phyloP scores from a whole-genome alignment of 1,140 invertebrate genomes.

The Tetramorium parvispinum region DNA sequence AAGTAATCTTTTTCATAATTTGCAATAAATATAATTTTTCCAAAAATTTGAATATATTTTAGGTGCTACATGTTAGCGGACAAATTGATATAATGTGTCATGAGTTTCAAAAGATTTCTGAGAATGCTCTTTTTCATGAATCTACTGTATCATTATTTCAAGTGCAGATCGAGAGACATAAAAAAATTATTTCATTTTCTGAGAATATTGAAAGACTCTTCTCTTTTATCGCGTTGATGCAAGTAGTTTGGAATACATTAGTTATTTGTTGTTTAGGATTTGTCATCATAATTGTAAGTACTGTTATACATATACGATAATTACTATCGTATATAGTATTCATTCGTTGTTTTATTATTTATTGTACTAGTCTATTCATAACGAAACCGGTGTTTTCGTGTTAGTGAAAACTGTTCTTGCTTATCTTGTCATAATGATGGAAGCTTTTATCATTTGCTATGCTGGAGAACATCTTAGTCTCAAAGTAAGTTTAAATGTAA shows the following conservation, averaged over 20 bases:
- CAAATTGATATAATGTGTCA: too few species aligned
- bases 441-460: constrained; percentile 48
- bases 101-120: not conserved
- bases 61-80: too few species aligned
- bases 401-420: not conserved
- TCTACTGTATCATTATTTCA: not conserved
- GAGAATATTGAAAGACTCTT: constrained; percentile 6
- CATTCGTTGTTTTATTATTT: not conserved
- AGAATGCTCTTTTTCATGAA: not conserved
- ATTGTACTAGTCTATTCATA: constrained; percentile 7
- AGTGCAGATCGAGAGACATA: constrained; percentile 32
- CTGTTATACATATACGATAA: not conserved
- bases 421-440: constrained; percentile 8
- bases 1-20: too few species aligned
- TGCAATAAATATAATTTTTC: too few species aligned
- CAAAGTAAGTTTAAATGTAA: constrained; percentile 19
- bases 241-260: constrained; percentile 14
- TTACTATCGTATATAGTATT: not conserved
- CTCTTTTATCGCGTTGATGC: not conserved
- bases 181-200: constrained; percentile 27
- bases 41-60: too few species aligned
- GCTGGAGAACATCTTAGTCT: constrained; percentile 50
- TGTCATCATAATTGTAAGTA: constrained; percentile 20
- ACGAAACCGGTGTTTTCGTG: not conserved
- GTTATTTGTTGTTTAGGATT: constrained; percentile 41